Evolutionary conservation across 2,888 invertebrate genomes (phyloP).

Genomic region (Agrenia bidenticulata): DNA sequence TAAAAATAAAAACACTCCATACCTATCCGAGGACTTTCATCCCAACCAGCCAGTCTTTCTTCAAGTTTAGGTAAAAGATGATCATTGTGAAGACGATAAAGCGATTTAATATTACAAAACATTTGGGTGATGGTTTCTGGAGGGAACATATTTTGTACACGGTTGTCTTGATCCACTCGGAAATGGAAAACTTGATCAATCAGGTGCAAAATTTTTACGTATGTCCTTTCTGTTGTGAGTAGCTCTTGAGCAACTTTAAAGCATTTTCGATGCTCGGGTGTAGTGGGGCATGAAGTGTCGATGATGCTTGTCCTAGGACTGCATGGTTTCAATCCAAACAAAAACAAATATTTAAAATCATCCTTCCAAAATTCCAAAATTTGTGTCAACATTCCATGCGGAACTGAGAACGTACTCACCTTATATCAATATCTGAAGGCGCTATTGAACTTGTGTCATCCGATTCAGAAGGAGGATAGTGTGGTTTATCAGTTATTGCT

Average conservation of each 20-base stretch:
- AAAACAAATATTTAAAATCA: background rate
- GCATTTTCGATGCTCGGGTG: conserved; percentile 54
- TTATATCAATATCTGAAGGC: conserved; percentile 35
- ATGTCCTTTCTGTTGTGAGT: conserved; percentile 64
- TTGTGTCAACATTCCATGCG: background rate
- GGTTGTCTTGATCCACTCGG: conserved; percentile 63
- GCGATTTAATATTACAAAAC: conserved; percentile 66
- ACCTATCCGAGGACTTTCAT: conserved; percentile 50
- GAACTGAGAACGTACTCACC: conserved; percentile 7
- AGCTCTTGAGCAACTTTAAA: conserved; percentile 63
- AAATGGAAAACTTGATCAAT: conserved; percentile 66
- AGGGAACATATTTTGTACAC: conserved; percentile 62
- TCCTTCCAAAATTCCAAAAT: background rate
- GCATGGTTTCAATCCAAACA: too few species aligned
- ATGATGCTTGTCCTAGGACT: conserved; percentile 35
- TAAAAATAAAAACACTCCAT: conserved; percentile 1
- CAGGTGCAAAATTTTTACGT: conserved; percentile 63
- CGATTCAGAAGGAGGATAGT: conserved; percentile 45
- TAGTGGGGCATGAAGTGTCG: conserved; percentile 42
- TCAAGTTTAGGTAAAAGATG: conserved; percentile 66
- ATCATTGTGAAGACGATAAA: conserved; percentile 66
- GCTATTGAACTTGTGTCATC: conserved; percentile 46
- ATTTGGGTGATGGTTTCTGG: conserved; percentile 63
- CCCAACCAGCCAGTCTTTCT: conserved; percentile 63
- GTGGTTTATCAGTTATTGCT: conserved; percentile 47